phyloP scores from a whole-genome alignment of 2,797 vertebrate species.

The Characodon lateralis region DNA sequence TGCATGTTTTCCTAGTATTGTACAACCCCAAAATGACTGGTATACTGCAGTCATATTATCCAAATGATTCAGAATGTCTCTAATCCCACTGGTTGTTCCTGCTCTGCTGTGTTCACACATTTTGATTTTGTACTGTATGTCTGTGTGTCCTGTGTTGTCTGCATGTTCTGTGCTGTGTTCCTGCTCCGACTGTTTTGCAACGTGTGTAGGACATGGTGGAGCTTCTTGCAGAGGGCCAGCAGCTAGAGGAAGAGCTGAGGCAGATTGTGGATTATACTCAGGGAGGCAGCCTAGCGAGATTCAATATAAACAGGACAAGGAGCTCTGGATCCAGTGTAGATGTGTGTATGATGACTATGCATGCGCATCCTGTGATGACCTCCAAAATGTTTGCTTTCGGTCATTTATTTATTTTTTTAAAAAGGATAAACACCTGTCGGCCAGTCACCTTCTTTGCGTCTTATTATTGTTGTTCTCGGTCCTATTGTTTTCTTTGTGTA shows the following conservation, averaged over 20 bases:
- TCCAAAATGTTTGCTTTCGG: slow-evolving; percentile 7
- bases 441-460: background rate
- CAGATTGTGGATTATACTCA: slow-evolving; percentile 56
- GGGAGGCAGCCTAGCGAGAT: slow-evolving; percentile 57
- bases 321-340: slow-evolving; percentile 51
- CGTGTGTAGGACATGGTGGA: slow-evolving; percentile 59
- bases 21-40: background rate
- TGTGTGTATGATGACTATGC: slow-evolving; percentile 61
- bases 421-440: background rate
- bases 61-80: background rate
- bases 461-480: background rate
- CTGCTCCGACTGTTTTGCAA: slow-evolving; percentile 38
- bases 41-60: background rate
- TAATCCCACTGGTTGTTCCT: background rate
- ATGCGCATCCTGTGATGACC: slow-evolving; percentile 19
- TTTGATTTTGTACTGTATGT: slow-evolving; percentile 35
- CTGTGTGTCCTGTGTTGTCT: slow-evolving; percentile 36
- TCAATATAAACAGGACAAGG: slow-evolving; percentile 51
- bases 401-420: background rate
- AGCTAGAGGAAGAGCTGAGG: slow-evolving; percentile 63
- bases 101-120: slow-evolving; percentile 23
- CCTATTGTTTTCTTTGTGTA: slow-evolving; percentile 1
- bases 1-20: background rate
- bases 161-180: slow-evolving; percentile 37
- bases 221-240: slow-evolving; percentile 55